phyloP scores from a whole-genome alignment of 1,140 invertebrate genomes.

The Pseudomyrmex sp. region DNA sequence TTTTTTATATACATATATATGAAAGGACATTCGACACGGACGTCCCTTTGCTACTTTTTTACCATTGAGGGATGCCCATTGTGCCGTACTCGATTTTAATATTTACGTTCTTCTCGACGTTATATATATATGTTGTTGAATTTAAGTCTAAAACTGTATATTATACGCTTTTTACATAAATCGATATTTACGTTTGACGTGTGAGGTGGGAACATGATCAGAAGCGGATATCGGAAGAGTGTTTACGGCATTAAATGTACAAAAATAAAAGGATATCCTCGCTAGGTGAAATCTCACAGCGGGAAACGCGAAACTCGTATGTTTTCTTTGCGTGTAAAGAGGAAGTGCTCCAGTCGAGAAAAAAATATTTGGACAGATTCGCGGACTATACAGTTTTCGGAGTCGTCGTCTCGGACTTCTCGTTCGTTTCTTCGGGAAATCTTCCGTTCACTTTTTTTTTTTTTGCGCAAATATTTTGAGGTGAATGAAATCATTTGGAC shows the following conservation, averaged over 20 bases:
- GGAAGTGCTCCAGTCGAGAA: slow-evolving; percentile 27
- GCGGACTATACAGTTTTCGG: not conserved
- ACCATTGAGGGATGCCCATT: not conserved
- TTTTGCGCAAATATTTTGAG: slow-evolving; percentile 36
- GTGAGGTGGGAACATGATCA: slow-evolving; percentile 11
- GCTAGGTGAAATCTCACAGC: slow-evolving; percentile 58
- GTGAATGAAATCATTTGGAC: slow-evolving; percentile 68
- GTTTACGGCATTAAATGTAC: slow-evolving; percentile 12
- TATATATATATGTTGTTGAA: not conserved
- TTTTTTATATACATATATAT: not conserved
- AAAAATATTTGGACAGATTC: slow-evolving; percentile 67
- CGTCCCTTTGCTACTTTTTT: slow-evolving; percentile 27
- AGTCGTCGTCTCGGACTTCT: not conserved
- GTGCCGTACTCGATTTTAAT: slow-evolving; percentile 11
- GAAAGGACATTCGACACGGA: slow-evolving; percentile 54
- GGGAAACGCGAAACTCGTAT: slow-evolving; percentile 30
- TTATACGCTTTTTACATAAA: not conserved
- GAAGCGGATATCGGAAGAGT: slow-evolving; percentile 35
- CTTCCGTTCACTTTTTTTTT: no score
- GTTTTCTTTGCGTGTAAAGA: not conserved
- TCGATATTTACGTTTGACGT: not conserved
- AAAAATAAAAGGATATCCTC: slow-evolving; percentile 65
- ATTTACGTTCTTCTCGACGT: not conserved
- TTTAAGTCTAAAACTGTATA: not conserved
- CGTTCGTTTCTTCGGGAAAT: not conserved